phyloP scores from a whole-genome alignment of 2,113 vertebrate genomes.

The Trematomus loennbergii region DNA sequence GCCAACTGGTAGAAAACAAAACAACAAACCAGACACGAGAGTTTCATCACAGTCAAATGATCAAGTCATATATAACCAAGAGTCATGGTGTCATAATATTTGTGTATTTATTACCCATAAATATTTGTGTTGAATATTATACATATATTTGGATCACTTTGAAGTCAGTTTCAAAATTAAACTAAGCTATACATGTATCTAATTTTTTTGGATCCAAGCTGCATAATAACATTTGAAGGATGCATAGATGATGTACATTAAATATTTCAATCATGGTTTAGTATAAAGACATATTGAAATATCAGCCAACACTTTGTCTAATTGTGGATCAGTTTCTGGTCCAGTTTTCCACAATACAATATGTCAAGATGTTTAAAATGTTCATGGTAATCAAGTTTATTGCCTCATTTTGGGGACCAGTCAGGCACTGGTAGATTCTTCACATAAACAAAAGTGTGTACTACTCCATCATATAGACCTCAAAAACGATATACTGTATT shows the following conservation, averaged over 20 bases:
- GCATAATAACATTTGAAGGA: neutral
- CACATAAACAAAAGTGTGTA: no score
- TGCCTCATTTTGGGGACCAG: no score
- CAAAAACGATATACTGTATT: neutral
- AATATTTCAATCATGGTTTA: neutral
- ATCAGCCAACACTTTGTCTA: no score
- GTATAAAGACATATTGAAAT: no score
- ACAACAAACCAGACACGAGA: conserved; percentile 29
- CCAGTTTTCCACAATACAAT: no score
- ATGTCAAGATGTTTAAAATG: neutral
- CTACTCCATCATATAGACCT: neutral
- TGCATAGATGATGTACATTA: neutral
- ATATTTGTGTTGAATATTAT: no score
- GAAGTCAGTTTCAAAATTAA: no score
- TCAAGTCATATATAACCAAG: conserved; percentile 14
- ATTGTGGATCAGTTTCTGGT: neutral
- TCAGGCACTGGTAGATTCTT: no score
- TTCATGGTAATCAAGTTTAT: no score
- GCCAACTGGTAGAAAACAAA: conserved; percentile 36
- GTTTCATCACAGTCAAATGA: conserved; percentile 53
- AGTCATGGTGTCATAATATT: neutral
- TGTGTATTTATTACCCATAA: neutral
- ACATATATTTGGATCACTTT: no score
- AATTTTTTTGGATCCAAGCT: neutral
- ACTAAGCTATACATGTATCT: no score